Evolutionary conservation across 2,888 invertebrate species (phyloP), one percentile per base, ranked within the genome.

Genomic region (Orthonevra nobilis): DNA sequence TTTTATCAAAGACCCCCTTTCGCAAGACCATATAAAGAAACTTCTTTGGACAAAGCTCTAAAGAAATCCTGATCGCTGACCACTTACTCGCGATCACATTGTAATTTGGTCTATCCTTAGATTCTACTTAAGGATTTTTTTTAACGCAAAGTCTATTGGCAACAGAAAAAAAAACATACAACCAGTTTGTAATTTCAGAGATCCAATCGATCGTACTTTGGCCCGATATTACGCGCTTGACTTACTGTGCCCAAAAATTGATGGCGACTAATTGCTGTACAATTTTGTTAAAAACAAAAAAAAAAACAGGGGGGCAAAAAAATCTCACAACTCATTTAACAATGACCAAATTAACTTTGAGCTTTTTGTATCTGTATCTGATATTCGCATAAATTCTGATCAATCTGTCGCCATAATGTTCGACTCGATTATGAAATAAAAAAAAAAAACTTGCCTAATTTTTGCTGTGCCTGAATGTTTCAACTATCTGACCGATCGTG

Each of bases 311-410:
- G n/a, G n/a, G n/a, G n/a, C n/a, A n/a, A n/a, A n/a, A n/a, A n/a
- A n/a, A n/a, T 26, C 34, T 38, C 48, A 63, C 54, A 54, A 48
- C 44, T 38, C 26, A 48, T 34, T 54, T 32, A 26, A 46, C 6
- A 54, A 52, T 26, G 12, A 14, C 15, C 56, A 23, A 28, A 48
- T 68, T 34, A 61, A 17, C 9, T 42, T 3, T 30, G 58, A 50
- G 56, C 44, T 36, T 48, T 12, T 28, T 34, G 34, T 52, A 46
- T 48, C n/a, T n/a, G n/a, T 75, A 75, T 75, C 69, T 28, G 54
- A 48, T 64, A 9, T 26, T 9, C 14, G 12, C 36, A 63, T 17
- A 30, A 36, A 54, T 48, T 54, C 36, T 50, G 23, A 42, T 34
- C 23, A 15, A 23, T 56, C 40, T 48, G 19, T 7, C 42, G 17